Base-by-base conservation (phyloP, 2,888 invertebrate genomes). In the Periphyllus acericola region DNA sequence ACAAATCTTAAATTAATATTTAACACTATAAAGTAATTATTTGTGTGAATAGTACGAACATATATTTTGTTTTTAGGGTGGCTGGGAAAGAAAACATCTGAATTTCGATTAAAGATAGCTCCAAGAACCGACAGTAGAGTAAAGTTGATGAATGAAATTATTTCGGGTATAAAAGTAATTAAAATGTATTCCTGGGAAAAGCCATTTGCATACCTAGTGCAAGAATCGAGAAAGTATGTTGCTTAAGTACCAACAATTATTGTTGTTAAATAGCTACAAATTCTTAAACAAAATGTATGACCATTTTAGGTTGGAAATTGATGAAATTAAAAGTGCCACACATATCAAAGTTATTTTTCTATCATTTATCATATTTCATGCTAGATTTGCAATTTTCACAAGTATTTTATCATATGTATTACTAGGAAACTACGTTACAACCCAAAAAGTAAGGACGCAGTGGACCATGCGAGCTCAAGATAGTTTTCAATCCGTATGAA, bases 161-260 rank as follows among this genome's bases (percentile, higher is more conserved):
- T 97, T 68, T 94, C 94, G 21, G 97, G 96, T 0, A 96, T 97
- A 90, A 94, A 96, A 91, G 96, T 97, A 32, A 96, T 97, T 91
- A 97, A 97, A 92, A 97, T 97, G 96, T 97, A 97, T 91, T 95
- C 96, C 0, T 97, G 97, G 95, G 97, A 97, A 92, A 94, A 94
- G 90, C 95, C 96, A 0, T 97, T 97, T 91, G 94, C 95, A 1
- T 93, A 94, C 86, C 92, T 96, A 21, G 94, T 97, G 11, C 94
- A 93, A 87, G 92, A 93, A 89, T 94, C 96, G 0, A 93, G 97
- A 91, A 94, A 93, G 96, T 96, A 92, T 92, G 94, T 14, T 14
- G 46, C 2, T 46, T 46, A 46, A n/a, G 14, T 14, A 46, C 46
- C 46, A 46, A 46, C 46, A 9, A 46, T 1, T 46, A 9, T 5